Percentiles rank a stretch among this genome's conserved stretches.
phyloP scores from a whole-genome alignment of 2,888 invertebrate species.

The Achlya flavicornis region DNA sequence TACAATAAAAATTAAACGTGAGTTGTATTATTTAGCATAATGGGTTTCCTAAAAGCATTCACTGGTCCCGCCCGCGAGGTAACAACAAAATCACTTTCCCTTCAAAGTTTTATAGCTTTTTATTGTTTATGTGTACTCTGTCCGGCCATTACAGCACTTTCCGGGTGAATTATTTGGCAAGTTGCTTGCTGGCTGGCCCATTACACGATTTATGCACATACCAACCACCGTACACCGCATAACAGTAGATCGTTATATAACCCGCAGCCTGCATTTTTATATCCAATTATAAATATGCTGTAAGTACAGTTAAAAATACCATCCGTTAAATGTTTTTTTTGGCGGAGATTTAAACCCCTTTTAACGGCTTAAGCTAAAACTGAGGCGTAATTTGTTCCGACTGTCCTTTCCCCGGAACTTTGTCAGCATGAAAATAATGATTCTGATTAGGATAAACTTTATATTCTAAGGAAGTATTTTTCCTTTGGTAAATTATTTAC shows the following conservation, averaged over 20 bases:
- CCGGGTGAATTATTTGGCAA: conserved; percentile 76
- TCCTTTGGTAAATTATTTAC: too few relatives aligned
- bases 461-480: too few relatives aligned
- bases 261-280: conserved; percentile 31
- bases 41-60: conserved; percentile 29
- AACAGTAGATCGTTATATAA: conserved; percentile 38
- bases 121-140: conserved; percentile 70
- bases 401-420: not conserved
- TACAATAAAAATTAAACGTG: conserved; percentile 15
- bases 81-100: conserved; percentile 57
- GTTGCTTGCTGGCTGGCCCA: conserved; percentile 59
- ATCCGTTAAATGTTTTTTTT: conserved; percentile 5
- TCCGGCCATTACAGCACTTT: conserved; percentile 67
- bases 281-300: conserved; percentile 11
- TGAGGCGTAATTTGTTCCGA: not conserved
- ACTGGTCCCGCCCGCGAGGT: conserved; percentile 22
- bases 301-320: conserved; percentile 2
- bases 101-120: conserved; percentile 65
- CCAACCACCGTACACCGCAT: conserved; percentile 38
- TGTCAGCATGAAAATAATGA: not conserved
- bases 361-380: not conserved
- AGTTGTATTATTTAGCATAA: conserved; percentile 18
- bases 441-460: not conserved
- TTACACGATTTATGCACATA: conserved; percentile 68
- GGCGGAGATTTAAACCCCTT: conserved; percentile 3